phyloP scores from a whole-genome alignment of 2,888 invertebrate genomes.

The Syrista parreyssii region DNA sequence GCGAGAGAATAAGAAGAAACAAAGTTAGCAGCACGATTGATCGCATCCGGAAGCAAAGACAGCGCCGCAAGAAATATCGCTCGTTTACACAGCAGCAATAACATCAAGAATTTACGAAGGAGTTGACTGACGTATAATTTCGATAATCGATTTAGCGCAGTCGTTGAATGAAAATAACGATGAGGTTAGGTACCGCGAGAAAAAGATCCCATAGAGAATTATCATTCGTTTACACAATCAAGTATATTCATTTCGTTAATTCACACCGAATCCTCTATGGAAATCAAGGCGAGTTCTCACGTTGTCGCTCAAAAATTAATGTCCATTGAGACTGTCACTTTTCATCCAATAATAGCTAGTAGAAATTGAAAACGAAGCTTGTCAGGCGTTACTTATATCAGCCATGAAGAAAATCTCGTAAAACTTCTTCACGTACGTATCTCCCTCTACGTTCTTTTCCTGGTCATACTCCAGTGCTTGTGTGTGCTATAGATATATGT shows the following conservation, averaged over 20 bases:
- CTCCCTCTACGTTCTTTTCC: background rate
- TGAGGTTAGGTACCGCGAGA: background rate
- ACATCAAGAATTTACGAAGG: background rate
- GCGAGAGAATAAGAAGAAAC: background rate
- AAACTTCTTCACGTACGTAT: background rate
- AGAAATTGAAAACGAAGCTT: background rate
- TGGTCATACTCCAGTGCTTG: background rate
- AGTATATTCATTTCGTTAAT: background rate
- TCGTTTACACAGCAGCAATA: background rate
- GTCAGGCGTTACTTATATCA: background rate
- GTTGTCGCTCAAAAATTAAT: background rate
- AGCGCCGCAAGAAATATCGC: background rate
- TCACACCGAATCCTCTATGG: background rate
- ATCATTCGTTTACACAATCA: background rate
- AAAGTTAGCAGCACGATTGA: background rate
- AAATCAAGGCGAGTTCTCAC: background rate
- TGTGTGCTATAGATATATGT: background rate
- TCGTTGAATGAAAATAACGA: background rate
- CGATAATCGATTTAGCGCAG: background rate
- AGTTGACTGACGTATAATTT: background rate
- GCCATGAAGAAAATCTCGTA: background rate
- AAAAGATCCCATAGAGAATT: background rate
- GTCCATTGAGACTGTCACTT: background rate
- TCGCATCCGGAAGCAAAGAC: background rate
- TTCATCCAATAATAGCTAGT: background rate